Evolutionary conservation across 2,888 invertebrate species (phyloP).

Genomic region (Andrena minutula): DNA sequence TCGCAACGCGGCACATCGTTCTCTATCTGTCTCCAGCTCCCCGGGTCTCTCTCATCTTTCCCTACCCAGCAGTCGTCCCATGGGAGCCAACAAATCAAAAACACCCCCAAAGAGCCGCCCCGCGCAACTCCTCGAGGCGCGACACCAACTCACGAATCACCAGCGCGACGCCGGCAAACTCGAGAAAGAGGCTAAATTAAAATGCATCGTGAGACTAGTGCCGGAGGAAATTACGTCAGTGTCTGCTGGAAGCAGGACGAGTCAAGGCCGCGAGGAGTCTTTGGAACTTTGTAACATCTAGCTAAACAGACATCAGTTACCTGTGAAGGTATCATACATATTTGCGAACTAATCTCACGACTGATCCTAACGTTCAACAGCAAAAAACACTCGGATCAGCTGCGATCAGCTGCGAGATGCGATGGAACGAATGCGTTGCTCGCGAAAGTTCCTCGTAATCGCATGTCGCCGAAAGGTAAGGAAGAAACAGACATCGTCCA

Average conservation of each 20-base stretch:
- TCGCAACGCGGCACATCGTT: background rate
- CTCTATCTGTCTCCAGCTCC: conserved; percentile 24
- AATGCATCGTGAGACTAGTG: conserved; percentile 72
- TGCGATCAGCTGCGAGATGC: background rate
- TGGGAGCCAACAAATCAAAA: conserved; percentile 82
- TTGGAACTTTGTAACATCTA: background rate
- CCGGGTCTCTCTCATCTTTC: conserved; percentile 19
- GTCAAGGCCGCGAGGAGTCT: conserved; percentile 43
- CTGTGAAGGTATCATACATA: too few species aligned
- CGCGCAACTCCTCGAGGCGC: conserved; percentile 63
- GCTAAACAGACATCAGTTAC: background rate
- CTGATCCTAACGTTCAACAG: too few species aligned
- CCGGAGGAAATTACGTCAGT: conserved; percentile 52
- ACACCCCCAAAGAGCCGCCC: conserved; percentile 80
- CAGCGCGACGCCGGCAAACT: conserved; percentile 56
- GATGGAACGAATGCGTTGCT: background rate
- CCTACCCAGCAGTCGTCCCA: conserved; percentile 48
- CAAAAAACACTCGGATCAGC: too few species aligned
- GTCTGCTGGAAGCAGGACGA: conserved; percentile 35
- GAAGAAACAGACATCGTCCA: conserved; percentile 55
- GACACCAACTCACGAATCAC: conserved; percentile 45
- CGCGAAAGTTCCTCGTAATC: conserved; percentile 18
- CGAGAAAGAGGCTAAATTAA: conserved; percentile 74
- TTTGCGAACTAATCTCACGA: too few species aligned
- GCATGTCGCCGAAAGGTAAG: conserved; percentile 23